Conservation (phyloP, 1,140 invertebrate species). For the Heliconius eleuchia region DNA sequence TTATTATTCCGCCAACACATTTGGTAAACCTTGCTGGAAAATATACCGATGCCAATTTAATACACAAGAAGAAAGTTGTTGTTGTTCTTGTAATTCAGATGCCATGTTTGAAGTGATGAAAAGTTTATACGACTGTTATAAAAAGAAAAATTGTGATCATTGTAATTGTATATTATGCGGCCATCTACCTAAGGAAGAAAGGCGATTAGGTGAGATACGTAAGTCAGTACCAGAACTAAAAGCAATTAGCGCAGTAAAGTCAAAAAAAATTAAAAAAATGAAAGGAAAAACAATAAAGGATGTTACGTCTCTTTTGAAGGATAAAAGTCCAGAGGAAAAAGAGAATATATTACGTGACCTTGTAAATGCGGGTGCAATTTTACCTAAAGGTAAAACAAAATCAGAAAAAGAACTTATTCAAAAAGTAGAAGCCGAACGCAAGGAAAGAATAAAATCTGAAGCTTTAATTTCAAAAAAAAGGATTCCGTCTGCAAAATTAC, state of each 20-base stretch:
- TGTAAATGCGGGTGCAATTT: slow-evolving; percentile 20
- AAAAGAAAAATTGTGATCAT: slow-evolving; percentile 66
- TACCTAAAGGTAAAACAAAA: slow-evolving; percentile 33
- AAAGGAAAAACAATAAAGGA: slow-evolving; percentile 36
- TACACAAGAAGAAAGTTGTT: slow-evolving; percentile 55
- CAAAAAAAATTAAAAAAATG: slow-evolving; percentile 30
- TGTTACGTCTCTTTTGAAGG: slow-evolving; percentile 37
- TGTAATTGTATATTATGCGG: slow-evolving; percentile 65
- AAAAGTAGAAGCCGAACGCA: slow-evolving; percentile 41
- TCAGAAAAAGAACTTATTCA: slow-evolving; percentile 44
- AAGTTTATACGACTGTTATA: slow-evolving; percentile 66
- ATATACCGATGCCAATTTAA: slow-evolving; percentile 61
- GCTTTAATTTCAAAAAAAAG: slow-evolving; percentile 40
- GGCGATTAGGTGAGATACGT: slow-evolving; percentile 45
- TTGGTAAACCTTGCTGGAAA: slow-evolving; percentile 35
- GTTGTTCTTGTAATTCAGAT: slow-evolving; percentile 65
- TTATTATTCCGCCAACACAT: background rate
- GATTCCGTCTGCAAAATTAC: slow-evolving; percentile 20
- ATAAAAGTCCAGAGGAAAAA: slow-evolving; percentile 40
- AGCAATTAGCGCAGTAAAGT: slow-evolving; percentile 5
- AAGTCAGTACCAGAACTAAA: slow-evolving; percentile 38
- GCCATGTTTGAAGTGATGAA: slow-evolving; percentile 72
- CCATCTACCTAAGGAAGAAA: slow-evolving; percentile 53
- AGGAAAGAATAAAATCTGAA: slow-evolving; percentile 15
- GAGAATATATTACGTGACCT: slow-evolving; percentile 41